Conservation (phyloP, 2,888 invertebrate genomes). For the Tribolium freemani region DNA sequence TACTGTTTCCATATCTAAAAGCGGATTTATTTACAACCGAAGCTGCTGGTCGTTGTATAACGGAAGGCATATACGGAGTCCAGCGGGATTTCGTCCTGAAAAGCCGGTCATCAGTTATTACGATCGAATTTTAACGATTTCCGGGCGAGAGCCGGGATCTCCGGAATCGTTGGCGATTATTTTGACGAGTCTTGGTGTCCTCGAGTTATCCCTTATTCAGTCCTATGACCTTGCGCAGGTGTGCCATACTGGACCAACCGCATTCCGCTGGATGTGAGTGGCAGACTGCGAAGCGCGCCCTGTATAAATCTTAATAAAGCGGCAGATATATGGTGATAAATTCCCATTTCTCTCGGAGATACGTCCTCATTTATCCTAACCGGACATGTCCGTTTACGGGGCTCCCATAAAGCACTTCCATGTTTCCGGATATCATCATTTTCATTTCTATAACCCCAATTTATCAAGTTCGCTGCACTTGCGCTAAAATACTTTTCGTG, state of each 20-base stretch:
- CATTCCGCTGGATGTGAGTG: conserved; percentile 51
- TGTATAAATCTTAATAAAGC: conserved; percentile 70
- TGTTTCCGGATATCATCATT: conserved; percentile 67
- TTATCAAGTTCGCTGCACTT: conserved; percentile 51
- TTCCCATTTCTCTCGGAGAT: conserved; percentile 69
- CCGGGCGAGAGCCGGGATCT: conserved; percentile 15
- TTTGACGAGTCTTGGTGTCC: conserved; percentile 16
- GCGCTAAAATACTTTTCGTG: conserved; percentile 46
- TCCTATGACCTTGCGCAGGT: conserved; percentile 56
- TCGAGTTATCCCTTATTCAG: conserved; percentile 7
- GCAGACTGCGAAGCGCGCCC: conserved; percentile 54
- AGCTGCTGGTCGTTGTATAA: conserved; percentile 37
- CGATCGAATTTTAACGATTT: conserved; percentile 22
- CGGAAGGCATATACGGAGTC: conserved; percentile 23
- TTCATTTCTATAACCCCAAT: conserved; percentile 65
- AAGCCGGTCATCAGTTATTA: conserved; percentile 16
- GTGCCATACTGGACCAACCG: conserved; percentile 55
- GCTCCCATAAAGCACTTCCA: conserved; percentile 68
- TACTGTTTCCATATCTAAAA: conserved; percentile 66
- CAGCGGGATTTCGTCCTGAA: conserved; percentile 13
- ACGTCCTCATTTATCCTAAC: conserved; percentile 70
- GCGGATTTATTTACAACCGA: conserved; percentile 62
- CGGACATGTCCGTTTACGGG: conserved; percentile 66
- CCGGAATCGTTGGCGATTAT: conserved; percentile 21
- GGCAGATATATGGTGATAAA: conserved; percentile 69